Base-by-base conservation (phyloP, 2,888 invertebrate species). In the Myathropa florea region DNA sequence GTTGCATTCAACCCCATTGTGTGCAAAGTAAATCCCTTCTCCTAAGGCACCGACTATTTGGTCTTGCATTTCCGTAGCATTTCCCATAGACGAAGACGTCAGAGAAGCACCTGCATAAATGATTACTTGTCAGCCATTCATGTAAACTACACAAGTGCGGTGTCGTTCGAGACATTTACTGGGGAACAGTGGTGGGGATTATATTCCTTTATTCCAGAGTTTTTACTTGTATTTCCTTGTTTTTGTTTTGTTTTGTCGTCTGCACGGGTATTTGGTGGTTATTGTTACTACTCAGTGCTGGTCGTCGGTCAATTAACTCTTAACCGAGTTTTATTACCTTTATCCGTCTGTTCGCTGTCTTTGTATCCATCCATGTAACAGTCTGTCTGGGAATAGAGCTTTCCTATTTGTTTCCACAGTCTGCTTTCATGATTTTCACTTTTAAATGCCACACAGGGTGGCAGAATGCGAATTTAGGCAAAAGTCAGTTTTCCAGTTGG, bases 261-360 rank as follows among this genome's bases (percentile, higher is more conserved):
- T 39, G 6, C 4, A 68, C 55, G 18, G n/a, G 55, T 28, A 6
- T 77, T 59, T 23, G 46, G 36, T 33, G 67, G 76, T 10, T 33
- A 26, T 67, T 65, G 39, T 61, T 67, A 18, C 18, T 30, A 61
- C 53, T n/a, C n/a, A n/a, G n/a, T n/a, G n/a, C n/a, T 64, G 59
- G 72, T 60, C 53, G 65, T 73, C 78, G 85, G 85, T 86, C 85
- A 86, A 86, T 86, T 86, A 78, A 86, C 85, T 86, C 70, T 77
- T 86, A 86, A 57, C 78, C 78, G 82, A 78, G 73, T 86, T 86
- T 73, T 73, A 30, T 68, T 73, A 30, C 39, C 23, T 72, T 77
- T 77, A 73, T 68, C 63, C 67, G 72, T 81, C 77, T 81, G 46
- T 65, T 55, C 53, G 24, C 57, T 76, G 70, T 75, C 55, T n/a